Evolutionary conservation across 2,888 invertebrate genomes (phyloP).

Genomic region (Tinea trinotella): DNA sequence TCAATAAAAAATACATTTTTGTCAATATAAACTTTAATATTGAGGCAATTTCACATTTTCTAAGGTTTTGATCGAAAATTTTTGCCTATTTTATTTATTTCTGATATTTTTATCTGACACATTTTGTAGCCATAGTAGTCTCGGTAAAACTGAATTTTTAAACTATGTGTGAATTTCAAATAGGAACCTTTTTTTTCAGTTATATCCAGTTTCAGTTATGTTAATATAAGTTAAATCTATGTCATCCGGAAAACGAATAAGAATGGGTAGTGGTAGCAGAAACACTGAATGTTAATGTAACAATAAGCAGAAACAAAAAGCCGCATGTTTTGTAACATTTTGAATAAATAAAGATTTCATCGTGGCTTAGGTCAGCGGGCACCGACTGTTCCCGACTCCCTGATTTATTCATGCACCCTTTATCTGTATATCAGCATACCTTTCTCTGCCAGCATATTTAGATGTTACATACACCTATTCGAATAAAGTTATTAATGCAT

Average conservation of each 20-base stretch:
- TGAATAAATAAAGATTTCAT: slow-evolving; percentile 18
- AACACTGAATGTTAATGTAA: not conserved
- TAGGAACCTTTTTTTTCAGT: too few species aligned
- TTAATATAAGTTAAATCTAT: not conserved
- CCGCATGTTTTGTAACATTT: slow-evolving; percentile 11
- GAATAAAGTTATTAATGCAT: too few species aligned
- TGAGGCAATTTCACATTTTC: too few species aligned
- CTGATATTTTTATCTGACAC: too few species aligned
- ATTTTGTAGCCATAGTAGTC: too few species aligned
- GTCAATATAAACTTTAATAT: too few species aligned
- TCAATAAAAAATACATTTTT: too few species aligned
- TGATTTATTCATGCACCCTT: slow-evolving; percentile 13
- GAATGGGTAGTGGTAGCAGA: not conserved
- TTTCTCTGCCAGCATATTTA: not conserved
- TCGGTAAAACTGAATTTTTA: too few species aligned
- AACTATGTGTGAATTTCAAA: too few species aligned
- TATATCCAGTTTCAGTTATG: too few species aligned
- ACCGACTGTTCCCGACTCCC: slow-evolving; percentile 3
- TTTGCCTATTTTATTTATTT: too few species aligned
- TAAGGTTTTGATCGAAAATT: too few species aligned
- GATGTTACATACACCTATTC: not conserved
- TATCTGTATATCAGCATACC: not conserved
- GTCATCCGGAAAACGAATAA: not conserved
- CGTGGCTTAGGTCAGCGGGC: slow-evolving; percentile 12
- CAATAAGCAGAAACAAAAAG: slow-evolving; percentile 4